These are phyloP conservation scores for Eospalax fontanierii DNA, from an alignment of 2,797 vertebrate genomes.

Conservation along the genomic window DNA sequence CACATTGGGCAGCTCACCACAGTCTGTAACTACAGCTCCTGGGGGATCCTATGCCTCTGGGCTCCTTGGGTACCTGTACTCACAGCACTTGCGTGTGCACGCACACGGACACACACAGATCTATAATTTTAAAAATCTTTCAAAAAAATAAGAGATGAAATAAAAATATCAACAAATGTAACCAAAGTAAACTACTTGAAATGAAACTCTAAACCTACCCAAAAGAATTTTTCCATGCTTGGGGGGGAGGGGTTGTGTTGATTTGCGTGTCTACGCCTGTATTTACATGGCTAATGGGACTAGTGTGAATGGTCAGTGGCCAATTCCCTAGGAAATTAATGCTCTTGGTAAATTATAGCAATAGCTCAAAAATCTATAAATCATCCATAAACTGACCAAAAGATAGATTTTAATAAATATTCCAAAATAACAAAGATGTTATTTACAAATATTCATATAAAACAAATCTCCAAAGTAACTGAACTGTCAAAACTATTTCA, in stretches of 20 bases:
- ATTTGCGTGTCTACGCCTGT: background rate
- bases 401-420: slow-evolving; percentile 62
- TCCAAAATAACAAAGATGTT: slow-evolving; percentile 55
- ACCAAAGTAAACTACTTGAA: slow-evolving; percentile 3
- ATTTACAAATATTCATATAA: slow-evolving; percentile 60
- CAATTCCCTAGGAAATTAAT: slow-evolving; percentile 26
- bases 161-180: background rate
- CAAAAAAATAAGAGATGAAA: no score
- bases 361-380: slow-evolving; percentile 38
- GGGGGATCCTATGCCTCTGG: no score
- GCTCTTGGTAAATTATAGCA: background rate
- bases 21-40: no score
- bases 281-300: slow-evolving; percentile 44
- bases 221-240: background rate
- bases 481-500: slow-evolving; percentile 1
- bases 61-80: no score
- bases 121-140: no score
- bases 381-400: slow-evolving; percentile 14
- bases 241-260: background rate
- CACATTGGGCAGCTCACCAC: no score
- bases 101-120: no score
- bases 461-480: slow-evolving; percentile 24
- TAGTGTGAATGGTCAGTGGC: slow-evolving; percentile 42
- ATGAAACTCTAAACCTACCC: background rate
- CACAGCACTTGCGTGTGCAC: no score